phyloP scores from a whole-genome alignment of 2,113 vertebrate genomes.

The Prietella phreatophila region DNA sequence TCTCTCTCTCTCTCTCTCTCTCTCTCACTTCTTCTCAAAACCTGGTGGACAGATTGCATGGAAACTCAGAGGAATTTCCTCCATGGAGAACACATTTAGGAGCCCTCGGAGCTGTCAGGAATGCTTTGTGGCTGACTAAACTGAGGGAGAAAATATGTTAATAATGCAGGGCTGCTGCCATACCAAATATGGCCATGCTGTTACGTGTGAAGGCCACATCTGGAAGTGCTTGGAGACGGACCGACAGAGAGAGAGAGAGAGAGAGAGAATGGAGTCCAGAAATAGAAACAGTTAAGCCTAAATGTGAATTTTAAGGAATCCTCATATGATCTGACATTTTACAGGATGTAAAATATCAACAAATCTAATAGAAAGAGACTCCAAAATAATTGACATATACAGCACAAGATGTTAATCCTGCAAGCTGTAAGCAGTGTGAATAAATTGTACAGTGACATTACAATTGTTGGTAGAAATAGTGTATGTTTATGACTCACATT shows the following conservation, averaged over 20 bases:
- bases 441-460: neutral
- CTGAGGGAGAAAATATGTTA: slow-evolving; percentile 92
- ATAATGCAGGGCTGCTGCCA: slow-evolving; percentile 97
- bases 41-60: slow-evolving; percentile 87
- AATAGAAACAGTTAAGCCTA: slow-evolving; percentile 71
- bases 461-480: neutral
- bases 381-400: neutral
- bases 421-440: neutral
- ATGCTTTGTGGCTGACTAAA: slow-evolving; percentile 94
- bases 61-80: slow-evolving; percentile 92
- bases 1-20: slow-evolving; percentile 66
- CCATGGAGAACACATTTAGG: slow-evolving; percentile 94
- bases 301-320: slow-evolving; percentile 60
- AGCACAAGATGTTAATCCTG: neutral
- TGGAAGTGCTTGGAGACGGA: slow-evolving; percentile 86
- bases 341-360: no score
- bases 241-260: neutral
- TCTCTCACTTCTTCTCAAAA: slow-evolving; percentile 64
- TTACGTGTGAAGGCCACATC: slow-evolving; percentile 98
- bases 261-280: slow-evolving; percentile 62
- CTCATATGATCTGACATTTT: slow-evolving; percentile 9
- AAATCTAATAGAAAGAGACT: neutral
- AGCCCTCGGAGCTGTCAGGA: slow-evolving; percentile 94
- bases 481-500: neutral
- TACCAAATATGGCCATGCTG: slow-evolving; percentile 99